Evolutionary conservation across 2,113 vertebrate genomes (phyloP).

Genomic region (Pantherophis guttatus): DNA sequence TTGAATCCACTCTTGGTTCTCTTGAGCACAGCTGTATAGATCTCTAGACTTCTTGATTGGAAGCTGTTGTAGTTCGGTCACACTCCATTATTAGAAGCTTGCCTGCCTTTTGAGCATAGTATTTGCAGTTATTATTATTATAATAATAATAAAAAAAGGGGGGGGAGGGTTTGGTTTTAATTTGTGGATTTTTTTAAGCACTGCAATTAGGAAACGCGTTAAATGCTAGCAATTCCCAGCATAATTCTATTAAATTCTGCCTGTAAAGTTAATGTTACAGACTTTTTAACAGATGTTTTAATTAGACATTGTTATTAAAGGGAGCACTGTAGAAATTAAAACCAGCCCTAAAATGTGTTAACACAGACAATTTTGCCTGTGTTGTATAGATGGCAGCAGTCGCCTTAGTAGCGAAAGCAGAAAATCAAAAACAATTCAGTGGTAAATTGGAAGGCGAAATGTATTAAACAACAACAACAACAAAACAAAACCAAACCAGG

Average conservation of each 20-base stretch:
- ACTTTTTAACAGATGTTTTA: slow-evolving; percentile 87
- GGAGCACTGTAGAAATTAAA: slow-evolving; percentile 84
- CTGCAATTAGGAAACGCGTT: slow-evolving; percentile 79
- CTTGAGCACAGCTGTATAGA: accelerated
- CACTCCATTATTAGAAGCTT: slow-evolving; percentile 47
- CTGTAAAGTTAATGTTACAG: slow-evolving; percentile 85
- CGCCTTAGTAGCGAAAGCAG: slow-evolving; percentile 54
- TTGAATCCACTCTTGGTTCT: background rate
- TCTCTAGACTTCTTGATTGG: slow-evolving; percentile 31
- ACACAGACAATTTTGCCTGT: slow-evolving; percentile 76
- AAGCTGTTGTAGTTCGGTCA: slow-evolving; percentile 11
- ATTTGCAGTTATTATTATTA: slow-evolving; percentile 63
- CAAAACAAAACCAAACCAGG: slow-evolving; percentile 16
- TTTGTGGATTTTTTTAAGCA: slow-evolving; percentile 65
- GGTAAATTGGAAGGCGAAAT: slow-evolving; percentile 64
- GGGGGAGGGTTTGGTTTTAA: slow-evolving; percentile 70
- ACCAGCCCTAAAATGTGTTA: slow-evolving; percentile 76
- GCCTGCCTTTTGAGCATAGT: slow-evolving; percentile 59
- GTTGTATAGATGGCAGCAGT: slow-evolving; percentile 65
- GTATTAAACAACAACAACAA: slow-evolving; percentile 26
- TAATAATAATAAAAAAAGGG: slow-evolving; percentile 65
- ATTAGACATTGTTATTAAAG: slow-evolving; percentile 85
- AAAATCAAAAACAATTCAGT: slow-evolving; percentile 61
- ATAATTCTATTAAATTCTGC: slow-evolving; percentile 85
- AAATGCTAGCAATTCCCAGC: slow-evolving; percentile 80